Percentiles rank a stretch among this genome's conserved stretches.
These are phyloP conservation scores for Agrilus biguttatus DNA, from an alignment of 2,888 invertebrate genomes.

Conservation along the genomic window DNA sequence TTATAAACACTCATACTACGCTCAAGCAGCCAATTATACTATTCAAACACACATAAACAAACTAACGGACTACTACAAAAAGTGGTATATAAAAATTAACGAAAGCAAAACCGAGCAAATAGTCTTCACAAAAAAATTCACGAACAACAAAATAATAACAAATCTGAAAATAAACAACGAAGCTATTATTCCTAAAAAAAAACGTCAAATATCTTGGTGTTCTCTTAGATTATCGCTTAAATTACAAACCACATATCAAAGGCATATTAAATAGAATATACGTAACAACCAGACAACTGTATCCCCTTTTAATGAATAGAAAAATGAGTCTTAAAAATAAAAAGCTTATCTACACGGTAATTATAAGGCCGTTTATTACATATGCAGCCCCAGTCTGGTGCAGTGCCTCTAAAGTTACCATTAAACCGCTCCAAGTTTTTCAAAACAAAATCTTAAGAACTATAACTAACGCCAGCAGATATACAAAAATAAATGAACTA, in stretches of 20 bases:
- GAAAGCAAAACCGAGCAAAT: slow-evolving; percentile 7
- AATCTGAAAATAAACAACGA: slow-evolving; percentile 4
- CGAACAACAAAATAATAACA: slow-evolving; percentile 1
- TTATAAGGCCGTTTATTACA: slow-evolving; percentile 11
- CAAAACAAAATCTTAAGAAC: slow-evolving; percentile 9
- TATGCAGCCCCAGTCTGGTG: slow-evolving; percentile 16
- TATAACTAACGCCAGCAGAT: slow-evolving; percentile 1
- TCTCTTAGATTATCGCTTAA: slow-evolving; percentile 10
- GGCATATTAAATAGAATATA: slow-evolving; percentile 1
- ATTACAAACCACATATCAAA: slow-evolving; percentile 9
- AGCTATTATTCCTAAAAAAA: slow-evolving; percentile 1
- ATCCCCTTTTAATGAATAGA: slow-evolving; percentile 4
- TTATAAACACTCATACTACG: too few species aligned
- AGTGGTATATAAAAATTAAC: slow-evolving; percentile 11
- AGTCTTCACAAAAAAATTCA: slow-evolving; percentile 5
- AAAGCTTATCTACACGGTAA: too few species aligned
- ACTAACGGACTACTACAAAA: slow-evolving; percentile 5
- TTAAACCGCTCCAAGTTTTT: slow-evolving; percentile 8
- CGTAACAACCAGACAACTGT: slow-evolving; percentile 5
- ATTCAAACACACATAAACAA: slow-evolving; percentile 7
- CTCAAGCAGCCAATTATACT: too few species aligned
- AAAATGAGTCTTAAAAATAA: slow-evolving; percentile 7
- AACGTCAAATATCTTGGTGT: slow-evolving; percentile 13
- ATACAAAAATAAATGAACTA: slow-evolving; percentile 1
- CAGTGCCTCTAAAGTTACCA: slow-evolving; percentile 5